Conservation (phyloP, 2,113 vertebrate genomes). For the Microcebus lehilahytsara region DNA sequence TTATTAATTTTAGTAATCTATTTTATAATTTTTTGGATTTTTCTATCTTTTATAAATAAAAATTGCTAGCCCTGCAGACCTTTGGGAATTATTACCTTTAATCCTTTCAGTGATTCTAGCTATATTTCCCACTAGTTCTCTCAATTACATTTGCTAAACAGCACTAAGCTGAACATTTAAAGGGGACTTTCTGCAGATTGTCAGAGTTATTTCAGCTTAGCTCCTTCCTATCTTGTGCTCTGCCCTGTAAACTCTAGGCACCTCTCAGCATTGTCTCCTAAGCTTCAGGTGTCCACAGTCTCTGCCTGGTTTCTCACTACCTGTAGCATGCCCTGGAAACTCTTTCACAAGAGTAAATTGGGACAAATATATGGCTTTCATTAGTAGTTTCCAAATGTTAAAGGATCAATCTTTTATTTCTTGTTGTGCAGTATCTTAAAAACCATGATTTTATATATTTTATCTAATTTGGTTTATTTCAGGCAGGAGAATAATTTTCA, state of each 20-base stretch:
- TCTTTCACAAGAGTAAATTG: not conserved
- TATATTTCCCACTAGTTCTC: not conserved
- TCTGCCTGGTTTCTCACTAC: not conserved
- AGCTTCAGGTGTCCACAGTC: not conserved
- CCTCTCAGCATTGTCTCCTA: not conserved
- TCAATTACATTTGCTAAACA: not conserved
- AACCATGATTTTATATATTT: not conserved
- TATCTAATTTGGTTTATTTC: not conserved
- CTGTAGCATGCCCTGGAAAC: not conserved
- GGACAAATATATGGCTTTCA: not conserved
- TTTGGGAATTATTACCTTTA: not conserved
- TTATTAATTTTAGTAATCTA: not conserved
- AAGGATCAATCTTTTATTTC: not conserved
- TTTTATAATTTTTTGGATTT: not conserved
- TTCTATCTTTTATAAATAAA: not conserved
- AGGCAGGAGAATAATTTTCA: not conserved
- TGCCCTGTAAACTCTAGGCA: not conserved
- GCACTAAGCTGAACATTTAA: not conserved
- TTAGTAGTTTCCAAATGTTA: not conserved
- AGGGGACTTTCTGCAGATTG: not conserved
- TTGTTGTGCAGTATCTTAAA: not conserved
- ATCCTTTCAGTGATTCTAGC: not conserved
- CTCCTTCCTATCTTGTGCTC: not conserved
- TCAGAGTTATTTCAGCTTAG: not conserved
- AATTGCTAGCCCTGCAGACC: not conserved